Conservation (phyloP, 2,797 vertebrate genomes). For the Chiloscyllium punctatum region DNA sequence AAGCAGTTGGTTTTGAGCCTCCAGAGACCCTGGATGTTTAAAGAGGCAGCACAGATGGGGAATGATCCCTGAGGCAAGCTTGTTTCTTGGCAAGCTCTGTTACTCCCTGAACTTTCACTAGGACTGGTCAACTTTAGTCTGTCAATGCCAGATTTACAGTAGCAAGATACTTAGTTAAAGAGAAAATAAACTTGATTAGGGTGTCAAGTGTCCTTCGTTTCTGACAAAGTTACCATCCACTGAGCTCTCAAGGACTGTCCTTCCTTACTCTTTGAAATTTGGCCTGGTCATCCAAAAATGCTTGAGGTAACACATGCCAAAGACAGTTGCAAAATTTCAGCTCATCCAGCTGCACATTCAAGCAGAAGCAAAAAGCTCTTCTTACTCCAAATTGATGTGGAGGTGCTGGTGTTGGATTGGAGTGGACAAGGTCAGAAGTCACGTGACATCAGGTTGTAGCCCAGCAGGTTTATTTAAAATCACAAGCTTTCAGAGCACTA, state of each 20-base stretch:
- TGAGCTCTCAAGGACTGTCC: not conserved
- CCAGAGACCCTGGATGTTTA: slow-evolving; percentile 9
- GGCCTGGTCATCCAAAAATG: not conserved
- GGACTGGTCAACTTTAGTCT: not conserved
- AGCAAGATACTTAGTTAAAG: no score
- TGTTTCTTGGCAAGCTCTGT: slow-evolving; percentile 8
- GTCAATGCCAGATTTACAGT: not conserved
- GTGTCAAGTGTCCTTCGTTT: not conserved
- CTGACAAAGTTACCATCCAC: not conserved
- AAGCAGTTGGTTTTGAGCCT: slow-evolving; percentile 21
- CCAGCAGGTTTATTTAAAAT: no score
- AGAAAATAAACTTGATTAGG: not conserved
- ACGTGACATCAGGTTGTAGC: no score
- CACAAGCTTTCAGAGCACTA: no score
- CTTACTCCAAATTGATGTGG: not conserved
- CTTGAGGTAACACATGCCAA: not conserved
- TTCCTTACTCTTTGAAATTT: not conserved
- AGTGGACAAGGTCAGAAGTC: no score
- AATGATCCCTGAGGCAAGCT: slow-evolving; percentile 7
- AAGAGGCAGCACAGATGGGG: not conserved
- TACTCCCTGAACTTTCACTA: not conserved
- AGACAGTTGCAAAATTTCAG: not conserved
- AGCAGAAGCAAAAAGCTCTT: not conserved
- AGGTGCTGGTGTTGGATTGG: no score
- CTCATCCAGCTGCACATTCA: not conserved